phyloP scores from a whole-genome alignment of 2,888 invertebrate genomes.

The Cosmopolites sordidus region DNA sequence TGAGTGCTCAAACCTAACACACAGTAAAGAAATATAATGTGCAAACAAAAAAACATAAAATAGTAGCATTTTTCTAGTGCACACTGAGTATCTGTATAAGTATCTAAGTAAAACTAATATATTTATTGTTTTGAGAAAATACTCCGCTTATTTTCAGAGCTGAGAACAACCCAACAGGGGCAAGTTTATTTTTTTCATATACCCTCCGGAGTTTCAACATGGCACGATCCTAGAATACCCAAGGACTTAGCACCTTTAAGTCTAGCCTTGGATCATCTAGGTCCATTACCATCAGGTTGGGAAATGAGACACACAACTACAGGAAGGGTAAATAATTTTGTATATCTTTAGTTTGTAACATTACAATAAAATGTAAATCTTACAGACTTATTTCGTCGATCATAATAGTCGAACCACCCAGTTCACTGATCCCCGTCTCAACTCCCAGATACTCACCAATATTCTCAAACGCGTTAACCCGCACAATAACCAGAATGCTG shows the following conservation, averaged over 20 bases:
- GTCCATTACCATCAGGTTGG: slow-evolving; percentile 91
- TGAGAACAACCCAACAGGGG: slow-evolving; percentile 93
- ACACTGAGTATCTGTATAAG: no score
- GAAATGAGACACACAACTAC: slow-evolving; percentile 89
- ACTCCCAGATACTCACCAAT: slow-evolving; percentile 50
- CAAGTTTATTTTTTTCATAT: slow-evolving; percentile 96
- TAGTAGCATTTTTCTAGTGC: no score
- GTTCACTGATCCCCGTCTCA: slow-evolving; percentile 86
- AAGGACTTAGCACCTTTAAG: slow-evolving; percentile 70
- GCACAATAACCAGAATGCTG: slow-evolving; percentile 18
- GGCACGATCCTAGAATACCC: slow-evolving; percentile 96
- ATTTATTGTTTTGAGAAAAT: no score
- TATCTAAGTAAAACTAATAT: no score
- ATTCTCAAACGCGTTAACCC: slow-evolving; percentile 38
- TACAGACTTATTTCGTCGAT: slow-evolving; percentile 81
- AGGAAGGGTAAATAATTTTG: slow-evolving; percentile 60
- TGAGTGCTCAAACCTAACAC: no score
- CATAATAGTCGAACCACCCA: slow-evolving; percentile 94
- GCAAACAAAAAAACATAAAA: no score
- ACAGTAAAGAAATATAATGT: no score
- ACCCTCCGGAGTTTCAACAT: slow-evolving; percentile 86
- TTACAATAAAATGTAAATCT: neutral
- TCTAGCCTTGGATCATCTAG: slow-evolving; percentile 67
- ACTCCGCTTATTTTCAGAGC: slow-evolving; percentile 66
- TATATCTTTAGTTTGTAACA: slow-evolving; percentile 3